phyloP scores from a whole-genome alignment of 2,113 vertebrate genomes.

The Anthoscopus minutus region DNA sequence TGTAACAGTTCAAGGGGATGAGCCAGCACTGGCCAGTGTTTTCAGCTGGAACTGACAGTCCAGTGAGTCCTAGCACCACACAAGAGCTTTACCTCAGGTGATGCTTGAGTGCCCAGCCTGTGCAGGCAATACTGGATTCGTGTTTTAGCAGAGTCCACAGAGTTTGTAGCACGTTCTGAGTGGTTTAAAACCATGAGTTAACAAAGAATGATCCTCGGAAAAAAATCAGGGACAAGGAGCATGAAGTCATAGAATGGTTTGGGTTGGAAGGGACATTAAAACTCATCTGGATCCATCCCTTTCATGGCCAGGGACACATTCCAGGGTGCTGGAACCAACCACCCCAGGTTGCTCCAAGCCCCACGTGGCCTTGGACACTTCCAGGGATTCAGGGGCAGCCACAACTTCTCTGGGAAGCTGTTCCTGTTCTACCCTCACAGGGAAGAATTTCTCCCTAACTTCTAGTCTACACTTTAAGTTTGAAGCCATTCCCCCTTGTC shows the following conservation, averaged over 20 bases:
- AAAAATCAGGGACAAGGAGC: background rate
- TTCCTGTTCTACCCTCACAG: background rate
- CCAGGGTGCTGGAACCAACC: too few species aligned
- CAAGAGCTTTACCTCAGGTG: background rate
- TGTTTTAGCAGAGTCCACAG: background rate
- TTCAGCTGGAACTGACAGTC: background rate
- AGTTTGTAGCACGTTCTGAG: background rate
- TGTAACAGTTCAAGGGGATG: fast-evolving
- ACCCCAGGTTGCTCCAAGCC: background rate
- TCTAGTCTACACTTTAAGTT: background rate
- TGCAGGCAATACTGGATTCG: background rate
- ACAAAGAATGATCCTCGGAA: background rate
- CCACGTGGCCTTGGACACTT: background rate
- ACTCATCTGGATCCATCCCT: too few species aligned
- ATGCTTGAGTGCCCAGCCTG: background rate
- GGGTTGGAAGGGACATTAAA: background rate
- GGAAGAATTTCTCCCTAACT: background rate
- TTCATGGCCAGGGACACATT: background rate
- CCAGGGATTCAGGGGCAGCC: background rate
- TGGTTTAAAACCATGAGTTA: background rate
- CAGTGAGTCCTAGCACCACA: background rate
- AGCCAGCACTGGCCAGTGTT: background rate
- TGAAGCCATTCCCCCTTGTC: background rate
- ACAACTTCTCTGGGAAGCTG: background rate
- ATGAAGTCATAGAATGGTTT: background rate